Conservation (phyloP, 2,888 invertebrate species). For the Dromius quadrimaculatus region DNA sequence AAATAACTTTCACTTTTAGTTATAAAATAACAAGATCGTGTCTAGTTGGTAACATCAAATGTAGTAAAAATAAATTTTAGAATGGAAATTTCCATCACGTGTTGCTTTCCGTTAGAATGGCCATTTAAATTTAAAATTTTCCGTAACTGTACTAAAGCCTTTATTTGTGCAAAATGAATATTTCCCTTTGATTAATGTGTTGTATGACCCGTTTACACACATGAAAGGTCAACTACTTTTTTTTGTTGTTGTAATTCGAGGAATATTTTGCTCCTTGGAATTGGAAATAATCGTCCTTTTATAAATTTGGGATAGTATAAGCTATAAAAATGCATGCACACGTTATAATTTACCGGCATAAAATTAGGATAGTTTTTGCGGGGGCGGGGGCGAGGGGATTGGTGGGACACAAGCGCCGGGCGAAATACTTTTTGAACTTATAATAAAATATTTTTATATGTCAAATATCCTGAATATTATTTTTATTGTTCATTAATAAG, state of each 20-base stretch:
- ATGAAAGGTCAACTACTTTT: slow-evolving; percentile 48
- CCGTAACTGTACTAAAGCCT: slow-evolving; percentile 41
- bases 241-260: not conserved
- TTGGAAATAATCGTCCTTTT: not conserved
- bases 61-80: slow-evolving; percentile 29
- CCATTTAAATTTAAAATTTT: slow-evolving; percentile 49
- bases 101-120: slow-evolving; percentile 49
- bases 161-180: not conserved
- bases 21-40: too few relatives aligned
- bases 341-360: slow-evolving; percentile 50
- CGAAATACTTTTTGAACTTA: too few relatives aligned
- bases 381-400: slow-evolving; percentile 32
- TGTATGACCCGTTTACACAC: slow-evolving; percentile 51
- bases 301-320: slow-evolving; percentile 13
- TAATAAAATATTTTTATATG: too few relatives aligned
- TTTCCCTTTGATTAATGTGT: slow-evolving; percentile 42
- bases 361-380: slow-evolving; percentile 40
- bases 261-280: not conserved
- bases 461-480: too few relatives aligned
- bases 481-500: too few relatives aligned
- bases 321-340: slow-evolving; percentile 15
- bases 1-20: too few relatives aligned
- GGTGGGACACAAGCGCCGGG: slow-evolving; percentile 33
- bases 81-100: slow-evolving; percentile 51
- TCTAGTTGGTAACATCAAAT: too few relatives aligned